phyloP scores from a whole-genome alignment of 2,888 invertebrate species.

The Tenthredo distinguenda region DNA sequence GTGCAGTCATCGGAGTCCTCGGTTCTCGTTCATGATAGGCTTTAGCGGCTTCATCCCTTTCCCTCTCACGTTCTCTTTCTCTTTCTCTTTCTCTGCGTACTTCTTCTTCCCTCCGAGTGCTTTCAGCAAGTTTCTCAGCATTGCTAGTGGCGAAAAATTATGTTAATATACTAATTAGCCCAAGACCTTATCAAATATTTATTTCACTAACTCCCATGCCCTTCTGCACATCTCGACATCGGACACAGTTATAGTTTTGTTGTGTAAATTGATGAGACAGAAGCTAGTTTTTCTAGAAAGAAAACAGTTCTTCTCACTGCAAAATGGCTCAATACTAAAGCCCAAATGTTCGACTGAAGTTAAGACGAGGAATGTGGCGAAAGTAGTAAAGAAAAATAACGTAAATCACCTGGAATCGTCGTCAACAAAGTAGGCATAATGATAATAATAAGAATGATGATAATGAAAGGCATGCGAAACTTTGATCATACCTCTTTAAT shows the following conservation, averaged over 20 bases:
- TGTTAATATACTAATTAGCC: constrained; percentile 69
- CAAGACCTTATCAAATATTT: not conserved
- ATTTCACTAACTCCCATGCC: constrained; percentile 28
- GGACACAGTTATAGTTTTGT: not conserved
- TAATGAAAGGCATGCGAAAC: not conserved
- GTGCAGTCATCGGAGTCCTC: constrained; percentile 69
- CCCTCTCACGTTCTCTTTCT: constrained; percentile 61
- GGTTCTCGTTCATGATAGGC: constrained; percentile 75
- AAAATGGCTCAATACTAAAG: not conserved
- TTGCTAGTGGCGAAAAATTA: constrained; percentile 75
- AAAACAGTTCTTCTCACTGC: not conserved
- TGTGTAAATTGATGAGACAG: constrained; percentile 3
- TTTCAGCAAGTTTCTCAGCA: constrained; percentile 74
- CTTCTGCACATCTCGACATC: not conserved
- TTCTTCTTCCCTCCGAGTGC: constrained; percentile 74
- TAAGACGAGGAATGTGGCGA: constrained; percentile 64
- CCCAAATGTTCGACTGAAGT: not conserved
- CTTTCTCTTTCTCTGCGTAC: constrained; percentile 61
- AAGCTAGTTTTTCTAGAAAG: constrained; percentile 38
- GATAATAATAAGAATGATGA: constrained; percentile 54
- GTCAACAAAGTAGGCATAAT: constrained; percentile 57
- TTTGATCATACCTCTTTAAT: constrained; percentile 79
- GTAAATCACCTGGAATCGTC: constrained; percentile 13
- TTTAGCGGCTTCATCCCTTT: constrained; percentile 73
- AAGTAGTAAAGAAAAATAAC: constrained; percentile 69